Conservation (phyloP, 2,113 vertebrate species). For the Amphiprion percula region DNA sequence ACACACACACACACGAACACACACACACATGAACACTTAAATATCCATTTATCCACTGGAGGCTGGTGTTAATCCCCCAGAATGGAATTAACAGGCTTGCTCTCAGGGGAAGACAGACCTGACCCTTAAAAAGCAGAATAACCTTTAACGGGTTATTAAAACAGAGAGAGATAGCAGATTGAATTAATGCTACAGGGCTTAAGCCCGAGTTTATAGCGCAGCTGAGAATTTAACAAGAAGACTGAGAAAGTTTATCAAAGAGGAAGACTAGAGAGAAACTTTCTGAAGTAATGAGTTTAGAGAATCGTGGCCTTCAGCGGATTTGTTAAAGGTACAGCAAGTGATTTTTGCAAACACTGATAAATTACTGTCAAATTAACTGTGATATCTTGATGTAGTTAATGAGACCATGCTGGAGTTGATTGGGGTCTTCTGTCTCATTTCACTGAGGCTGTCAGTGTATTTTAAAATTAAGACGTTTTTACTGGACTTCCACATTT, state of each 20-base stretch:
- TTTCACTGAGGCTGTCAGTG: neutral
- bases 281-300: constrained; percentile 54
- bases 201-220: constrained; percentile 45
- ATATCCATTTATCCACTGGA: constrained; percentile 55
- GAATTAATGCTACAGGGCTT: constrained; percentile 67
- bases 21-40: constrained; percentile 49
- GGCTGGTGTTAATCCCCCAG: constrained; percentile 74
- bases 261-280: constrained; percentile 47
- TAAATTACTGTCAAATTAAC: constrained; percentile 19
- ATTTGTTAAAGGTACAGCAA: constrained; percentile 44
- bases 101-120: constrained; percentile 67
- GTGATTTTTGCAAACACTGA: neutral
- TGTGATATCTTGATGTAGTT: constrained; percentile 33
- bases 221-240: constrained; percentile 43
- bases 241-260: constrained; percentile 55
- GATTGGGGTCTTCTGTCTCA: constrained; percentile 23
- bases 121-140: constrained; percentile 71
- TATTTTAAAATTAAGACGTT: too few species aligned
- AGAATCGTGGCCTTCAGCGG: constrained; percentile 15
- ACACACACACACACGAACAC: constrained; percentile 44
- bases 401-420: constrained; percentile 20
- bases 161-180: constrained; percentile 74
- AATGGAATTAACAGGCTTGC: constrained; percentile 70
- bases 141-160: constrained; percentile 77
- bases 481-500: too few species aligned